Evolutionary conservation across 2,113 vertebrate species (phyloP), one percentile per base, ranked within the genome.

Genomic region (Grammomys dolichurus): DNA sequence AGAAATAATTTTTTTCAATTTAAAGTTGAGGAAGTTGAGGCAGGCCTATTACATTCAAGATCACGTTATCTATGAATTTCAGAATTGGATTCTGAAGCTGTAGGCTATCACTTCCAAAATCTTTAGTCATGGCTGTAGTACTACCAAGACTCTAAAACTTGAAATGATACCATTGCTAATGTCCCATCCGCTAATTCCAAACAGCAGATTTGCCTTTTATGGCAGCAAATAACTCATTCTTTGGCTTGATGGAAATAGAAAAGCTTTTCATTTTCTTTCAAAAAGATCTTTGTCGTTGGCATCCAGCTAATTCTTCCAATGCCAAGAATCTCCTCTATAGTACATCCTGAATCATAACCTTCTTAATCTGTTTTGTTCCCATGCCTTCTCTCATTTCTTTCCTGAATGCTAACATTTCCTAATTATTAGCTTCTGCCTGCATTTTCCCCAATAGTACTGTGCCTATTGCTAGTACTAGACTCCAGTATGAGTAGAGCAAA

Each of bases 21-120:
- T 90, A 88, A 82, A 96, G 24, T 73, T 82, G 22, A 95, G 11
- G 22, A 81, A 85, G 48, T 85, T 72, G 72, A 88, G 33, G 36
- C 65, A 12, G 65, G 76, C n/a, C 26, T 14, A 6, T 70, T 85
- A 90, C 67, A 24, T 91, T 82, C 14, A 84, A 46, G 24, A 28
- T 65, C n/a, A 75, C 33, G 28, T 20, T 40, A 43, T 16, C 24
- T 40, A 43, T 65, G 13, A 43, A 43, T 65, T 43, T 9, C 24
- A 65, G 58, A 48, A 12, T 13, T 46, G 4, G 43, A 26, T 13
- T 76, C 26, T 76, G 73, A 75, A 43, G 72, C 43, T 77, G 46
- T 51, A 51, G 51, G 46, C 11, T 78, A 31, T 51, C 8, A 51
- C 14, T 26, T 51, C 40, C 73, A 46, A 40, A 84, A 69, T 40